phyloP scores from a whole-genome alignment of 92 coral and sea anemone species.

The Ricordea florida region DNA sequence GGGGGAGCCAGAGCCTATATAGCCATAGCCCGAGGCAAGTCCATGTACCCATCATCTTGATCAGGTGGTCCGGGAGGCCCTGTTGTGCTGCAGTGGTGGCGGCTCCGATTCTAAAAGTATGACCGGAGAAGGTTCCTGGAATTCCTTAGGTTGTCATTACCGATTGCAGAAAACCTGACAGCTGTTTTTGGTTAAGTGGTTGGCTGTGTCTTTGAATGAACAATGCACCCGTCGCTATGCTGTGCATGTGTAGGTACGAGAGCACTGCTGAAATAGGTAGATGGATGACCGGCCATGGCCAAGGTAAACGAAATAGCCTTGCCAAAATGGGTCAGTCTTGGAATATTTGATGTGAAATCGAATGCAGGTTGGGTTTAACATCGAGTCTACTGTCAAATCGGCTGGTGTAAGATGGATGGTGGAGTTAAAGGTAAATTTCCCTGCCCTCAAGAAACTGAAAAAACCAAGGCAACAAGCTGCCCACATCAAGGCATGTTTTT shows the following conservation, averaged over 20 bases:
- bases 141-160: too few species aligned
- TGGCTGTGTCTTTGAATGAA: neutral
- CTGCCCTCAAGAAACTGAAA: conserved; percentile 25
- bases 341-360: conserved; percentile 15
- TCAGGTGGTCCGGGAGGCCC: too few species aligned
- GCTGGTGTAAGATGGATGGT: neutral
- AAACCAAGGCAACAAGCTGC: conserved; percentile 22
- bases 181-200: neutral
- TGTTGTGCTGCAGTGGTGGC: too few species aligned
- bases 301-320: conserved; percentile 13
- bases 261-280: too few species aligned
- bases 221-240: conserved; percentile 10
- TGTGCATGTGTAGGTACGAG: too few species aligned
- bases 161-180: neutral
- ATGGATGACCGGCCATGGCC: neutral
- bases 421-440: conserved; percentile 9
- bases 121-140: too few species aligned
- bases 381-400: neutral
- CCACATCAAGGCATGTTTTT: too few species aligned
- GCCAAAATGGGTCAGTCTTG: conserved; percentile 19
- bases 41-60: too few species aligned
- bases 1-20: too few species aligned
- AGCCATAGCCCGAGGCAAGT: too few species aligned
- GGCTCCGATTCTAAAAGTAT: too few species aligned
- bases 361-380: neutral